Evolutionary conservation across 2,888 invertebrate genomes (phyloP).

Genomic region (Mythimna loreyi): DNA sequence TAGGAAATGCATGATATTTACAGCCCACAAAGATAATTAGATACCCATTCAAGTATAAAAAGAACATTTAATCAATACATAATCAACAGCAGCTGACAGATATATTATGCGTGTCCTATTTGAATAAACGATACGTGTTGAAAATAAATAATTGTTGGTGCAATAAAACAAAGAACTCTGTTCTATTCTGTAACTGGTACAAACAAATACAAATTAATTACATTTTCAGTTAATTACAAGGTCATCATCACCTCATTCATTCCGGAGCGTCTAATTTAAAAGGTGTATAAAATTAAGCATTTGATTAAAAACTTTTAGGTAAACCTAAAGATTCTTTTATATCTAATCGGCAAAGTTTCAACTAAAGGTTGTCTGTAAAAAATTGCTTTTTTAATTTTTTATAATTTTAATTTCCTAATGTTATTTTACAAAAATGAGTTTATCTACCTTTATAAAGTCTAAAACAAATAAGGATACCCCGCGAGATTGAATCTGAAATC

Average conservation of each 20-base stretch:
- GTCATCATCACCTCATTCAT: neutral
- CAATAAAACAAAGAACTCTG: constrained; percentile 31
- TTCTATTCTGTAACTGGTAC: constrained; percentile 17
- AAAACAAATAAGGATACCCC: too few species aligned
- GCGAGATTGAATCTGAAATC: too few species aligned
- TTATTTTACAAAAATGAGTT: too few species aligned
- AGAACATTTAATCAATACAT: constrained; percentile 15
- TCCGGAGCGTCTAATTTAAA: neutral
- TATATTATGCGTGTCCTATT: constrained; percentile 31
- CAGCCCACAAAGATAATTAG: neutral
- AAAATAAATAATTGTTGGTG: constrained; percentile 35
- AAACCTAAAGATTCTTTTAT: too few species aligned
- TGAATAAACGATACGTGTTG: constrained; percentile 37
- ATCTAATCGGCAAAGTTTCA: too few species aligned
- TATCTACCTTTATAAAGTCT: too few species aligned
- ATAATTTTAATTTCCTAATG: too few species aligned
- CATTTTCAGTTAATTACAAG: constrained; percentile 13
- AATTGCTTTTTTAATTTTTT: too few species aligned
- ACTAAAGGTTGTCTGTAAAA: too few species aligned
- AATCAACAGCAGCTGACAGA: neutral
- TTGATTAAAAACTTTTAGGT: neutral
- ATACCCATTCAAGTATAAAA: constrained; percentile 5
- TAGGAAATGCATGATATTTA: neutral
- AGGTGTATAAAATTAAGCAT: neutral
- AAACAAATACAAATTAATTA: constrained; percentile 18